Conservation (phyloP, 2,888 invertebrate genomes). For the Schizotus pectinicornis region DNA sequence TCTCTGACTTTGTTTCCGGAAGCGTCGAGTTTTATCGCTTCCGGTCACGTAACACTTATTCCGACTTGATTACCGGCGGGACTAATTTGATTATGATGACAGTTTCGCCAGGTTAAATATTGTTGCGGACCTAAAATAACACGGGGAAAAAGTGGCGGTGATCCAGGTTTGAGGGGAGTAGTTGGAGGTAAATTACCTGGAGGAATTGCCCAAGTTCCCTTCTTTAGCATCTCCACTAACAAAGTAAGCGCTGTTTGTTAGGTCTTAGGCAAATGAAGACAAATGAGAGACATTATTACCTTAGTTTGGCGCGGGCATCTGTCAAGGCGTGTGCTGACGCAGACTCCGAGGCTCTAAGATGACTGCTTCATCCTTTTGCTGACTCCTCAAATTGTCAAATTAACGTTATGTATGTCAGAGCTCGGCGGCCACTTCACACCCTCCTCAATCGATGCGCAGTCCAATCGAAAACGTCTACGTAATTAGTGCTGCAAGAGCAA, state of each 20-base stretch:
- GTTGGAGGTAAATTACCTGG: constrained; percentile 23
- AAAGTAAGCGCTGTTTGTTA: constrained; percentile 45
- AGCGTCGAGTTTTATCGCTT: not conserved
- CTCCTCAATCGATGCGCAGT: too few relatives aligned
- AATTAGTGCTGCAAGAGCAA: too few relatives aligned
- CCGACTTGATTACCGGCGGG: not conserved
- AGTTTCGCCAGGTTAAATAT: not conserved
- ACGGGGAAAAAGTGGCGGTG: not conserved
- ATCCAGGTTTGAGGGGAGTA: constrained; percentile 3
- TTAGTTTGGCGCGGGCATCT: constrained; percentile 55
- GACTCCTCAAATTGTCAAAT: constrained; percentile 49
- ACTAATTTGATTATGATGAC: not conserved
- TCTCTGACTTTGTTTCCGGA: not conserved
- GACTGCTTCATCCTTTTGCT: constrained; percentile 46
- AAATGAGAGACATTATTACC: constrained; percentile 58
- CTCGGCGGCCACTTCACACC: constrained; percentile 3
- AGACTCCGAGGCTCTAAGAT: constrained; percentile 41
- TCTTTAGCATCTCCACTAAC: constrained; percentile 45
- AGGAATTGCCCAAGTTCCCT: constrained; percentile 16
- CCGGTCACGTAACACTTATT: constrained; percentile 8
- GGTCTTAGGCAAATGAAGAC: constrained; percentile 58
- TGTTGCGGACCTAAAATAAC: not conserved
- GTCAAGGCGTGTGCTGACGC: constrained; percentile 47
- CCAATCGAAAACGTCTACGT: too few relatives aligned
- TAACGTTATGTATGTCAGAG: constrained; percentile 40